Evolutionary conservation across 2,888 invertebrate genomes (phyloP).

Genomic region (Sycophila texana): DNA sequence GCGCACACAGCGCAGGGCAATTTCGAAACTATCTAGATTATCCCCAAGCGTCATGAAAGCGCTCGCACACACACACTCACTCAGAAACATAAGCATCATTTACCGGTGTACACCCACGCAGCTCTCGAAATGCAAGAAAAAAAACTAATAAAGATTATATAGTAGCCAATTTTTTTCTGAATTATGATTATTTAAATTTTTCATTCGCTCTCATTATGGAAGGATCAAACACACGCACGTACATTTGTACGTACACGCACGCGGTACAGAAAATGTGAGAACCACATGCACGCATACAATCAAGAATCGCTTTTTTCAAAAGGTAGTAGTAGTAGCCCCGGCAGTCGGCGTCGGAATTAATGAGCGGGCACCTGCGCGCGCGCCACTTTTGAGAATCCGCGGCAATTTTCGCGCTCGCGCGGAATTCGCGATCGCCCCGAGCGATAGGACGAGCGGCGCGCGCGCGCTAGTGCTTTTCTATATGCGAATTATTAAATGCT

Average conservation of each 20-base stretch:
- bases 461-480: conserved; percentile 12
- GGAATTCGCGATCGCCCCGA: conserved; percentile 8
- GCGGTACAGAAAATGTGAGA: background rate
- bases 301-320: background rate
- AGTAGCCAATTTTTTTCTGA: no score
- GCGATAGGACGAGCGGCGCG: background rate
- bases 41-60: conserved; percentile 18
- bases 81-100: background rate
- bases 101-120: background rate
- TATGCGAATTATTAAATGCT: conserved; percentile 30
- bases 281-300: background rate
- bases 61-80: background rate
- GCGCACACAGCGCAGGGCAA: background rate
- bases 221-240: background rate
- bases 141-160: no score
- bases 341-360: conserved; percentile 25
- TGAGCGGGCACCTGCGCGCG: conserved; percentile 31
- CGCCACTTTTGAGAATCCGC: conserved; percentile 22
- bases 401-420: conserved; percentile 39
- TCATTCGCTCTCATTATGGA: no score
- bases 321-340: background rate
- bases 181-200: no score
- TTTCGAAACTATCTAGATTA: conserved; percentile 43
- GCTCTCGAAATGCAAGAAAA: no score
- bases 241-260: background rate